These are phyloP conservation scores for Gobio occitaniae DNA, from an alignment of 2,797 vertebrate genomes.

Conservation along the genomic window DNA sequence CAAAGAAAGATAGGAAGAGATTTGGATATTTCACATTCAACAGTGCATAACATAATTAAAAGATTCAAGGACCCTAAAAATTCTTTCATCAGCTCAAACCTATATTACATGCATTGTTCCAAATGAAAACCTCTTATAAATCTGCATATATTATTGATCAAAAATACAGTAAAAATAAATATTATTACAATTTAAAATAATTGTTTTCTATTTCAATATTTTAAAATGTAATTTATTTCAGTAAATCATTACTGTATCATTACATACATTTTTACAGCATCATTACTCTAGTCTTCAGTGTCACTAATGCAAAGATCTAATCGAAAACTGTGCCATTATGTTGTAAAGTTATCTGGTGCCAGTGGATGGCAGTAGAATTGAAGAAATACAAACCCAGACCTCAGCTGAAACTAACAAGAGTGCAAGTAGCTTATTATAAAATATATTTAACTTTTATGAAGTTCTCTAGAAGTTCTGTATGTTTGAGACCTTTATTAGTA, in stretches of 20 bases:
- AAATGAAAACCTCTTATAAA: not conserved
- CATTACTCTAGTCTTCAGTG: not conserved
- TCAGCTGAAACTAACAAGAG: not conserved
- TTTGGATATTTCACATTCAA: too few relatives aligned
- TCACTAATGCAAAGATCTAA: not conserved
- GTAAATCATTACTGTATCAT: not conserved
- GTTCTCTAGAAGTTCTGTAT: not conserved
- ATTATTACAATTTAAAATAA: not conserved
- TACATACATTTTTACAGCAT: too few relatives aligned
- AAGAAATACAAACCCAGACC: not conserved
- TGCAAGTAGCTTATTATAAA: not conserved
- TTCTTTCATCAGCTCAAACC: not conserved
- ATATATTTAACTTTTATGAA: not conserved
- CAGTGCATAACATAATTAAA: too few relatives aligned
- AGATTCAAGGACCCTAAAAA: not conserved
- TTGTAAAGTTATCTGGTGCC: slow-evolving; percentile 13
- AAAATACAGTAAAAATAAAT: not conserved
- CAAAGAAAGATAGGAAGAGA: too few relatives aligned
- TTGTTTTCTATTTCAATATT: not conserved
- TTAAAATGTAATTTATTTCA: not conserved
- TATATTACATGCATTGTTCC: not conserved
- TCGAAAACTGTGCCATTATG: not conserved
- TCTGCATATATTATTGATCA: not conserved
- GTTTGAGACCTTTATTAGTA: not conserved
- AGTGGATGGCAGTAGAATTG: slow-evolving; percentile 45